Conservation (phyloP, 2,113 vertebrate species). For the Oncorhynchus mykiss region DNA sequence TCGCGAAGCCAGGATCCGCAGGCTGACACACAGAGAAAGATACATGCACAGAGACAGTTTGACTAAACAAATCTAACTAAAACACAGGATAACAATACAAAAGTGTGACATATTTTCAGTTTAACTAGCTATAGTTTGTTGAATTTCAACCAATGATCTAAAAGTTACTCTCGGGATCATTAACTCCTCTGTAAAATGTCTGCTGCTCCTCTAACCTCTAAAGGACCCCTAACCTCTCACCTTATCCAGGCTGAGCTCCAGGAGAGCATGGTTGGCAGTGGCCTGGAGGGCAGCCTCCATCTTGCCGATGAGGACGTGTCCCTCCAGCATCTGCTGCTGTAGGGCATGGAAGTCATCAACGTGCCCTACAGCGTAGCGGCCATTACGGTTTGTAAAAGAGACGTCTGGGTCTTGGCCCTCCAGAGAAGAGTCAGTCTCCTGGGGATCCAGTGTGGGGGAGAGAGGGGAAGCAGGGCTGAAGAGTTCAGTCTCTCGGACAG, state of each 20-base stretch:
- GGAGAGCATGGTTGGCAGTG: conserved; percentile 26
- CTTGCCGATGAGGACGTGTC: conserved; percentile 68
- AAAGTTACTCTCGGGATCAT: neutral
- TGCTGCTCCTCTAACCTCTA: neutral
- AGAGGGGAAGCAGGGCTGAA: conserved; percentile 42
- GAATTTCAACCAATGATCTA: no score
- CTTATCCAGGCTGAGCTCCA: conserved; percentile 53
- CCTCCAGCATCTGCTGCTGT: conserved; percentile 79
- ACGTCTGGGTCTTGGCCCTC: conserved; percentile 37
- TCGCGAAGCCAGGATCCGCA: conserved; percentile 30
- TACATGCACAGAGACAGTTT: no score
- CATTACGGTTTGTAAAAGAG: conserved; percentile 59
- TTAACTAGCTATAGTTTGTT: no score
- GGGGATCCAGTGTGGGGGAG: conserved; percentile 10
- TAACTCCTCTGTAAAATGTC: neutral
- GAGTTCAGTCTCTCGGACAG: conserved; percentile 80
- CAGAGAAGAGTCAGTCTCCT: conserved; percentile 9
- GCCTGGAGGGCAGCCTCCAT: conserved; percentile 67
- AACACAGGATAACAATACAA: no score
- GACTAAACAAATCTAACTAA: no score
- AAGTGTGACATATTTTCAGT: no score
- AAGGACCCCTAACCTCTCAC: conserved; percentile 44
- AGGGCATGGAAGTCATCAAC: conserved; percentile 78
- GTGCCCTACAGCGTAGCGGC: conserved; percentile 67
- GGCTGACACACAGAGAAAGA: conserved; percentile 53